Conservation (phyloP, 2,888 invertebrate genomes). For the Heliconius erato region DNA sequence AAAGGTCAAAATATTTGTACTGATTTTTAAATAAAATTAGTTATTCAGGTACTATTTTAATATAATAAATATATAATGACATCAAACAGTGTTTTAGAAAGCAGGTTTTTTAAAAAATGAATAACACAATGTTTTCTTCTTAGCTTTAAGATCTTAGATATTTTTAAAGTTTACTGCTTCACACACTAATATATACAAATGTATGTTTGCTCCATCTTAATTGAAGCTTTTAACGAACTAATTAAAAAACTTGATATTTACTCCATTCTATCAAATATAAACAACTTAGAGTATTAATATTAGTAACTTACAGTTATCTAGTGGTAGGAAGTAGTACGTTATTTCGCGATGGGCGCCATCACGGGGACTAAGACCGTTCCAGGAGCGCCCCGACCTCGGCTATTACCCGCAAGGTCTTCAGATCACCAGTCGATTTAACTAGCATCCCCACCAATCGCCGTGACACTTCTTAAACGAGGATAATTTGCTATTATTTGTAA, state of each 20-base stretch:
- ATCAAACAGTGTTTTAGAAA: too few species aligned
- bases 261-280: background rate
- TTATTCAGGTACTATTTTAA: background rate
- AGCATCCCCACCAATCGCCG: constrained; percentile 83
- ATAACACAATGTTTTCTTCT: too few species aligned
- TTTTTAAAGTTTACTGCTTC: background rate
- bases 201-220: background rate
- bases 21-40: background rate
- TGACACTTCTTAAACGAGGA: constrained; percentile 85
- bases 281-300: constrained; percentile 10
- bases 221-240: background rate
- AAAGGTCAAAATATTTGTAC: background rate
- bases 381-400: constrained; percentile 73
- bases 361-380: constrained; percentile 69
- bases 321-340: constrained; percentile 53
- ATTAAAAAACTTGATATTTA: background rate
- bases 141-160: too few species aligned
- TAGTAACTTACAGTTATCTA: constrained; percentile 60
- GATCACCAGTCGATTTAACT: constrained; percentile 83
- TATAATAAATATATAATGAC: background rate
- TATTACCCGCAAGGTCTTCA: constrained; percentile 83
- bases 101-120: too few species aligned
- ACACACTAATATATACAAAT: background rate
- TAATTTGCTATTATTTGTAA: constrained; percentile 86
- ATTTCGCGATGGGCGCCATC: constrained; percentile 70